Percentiles rank a stretch among this genome's conserved stretches.
phyloP scores from a whole-genome alignment of 2,113 vertebrate genomes.

The Leptocoma aspasia region DNA sequence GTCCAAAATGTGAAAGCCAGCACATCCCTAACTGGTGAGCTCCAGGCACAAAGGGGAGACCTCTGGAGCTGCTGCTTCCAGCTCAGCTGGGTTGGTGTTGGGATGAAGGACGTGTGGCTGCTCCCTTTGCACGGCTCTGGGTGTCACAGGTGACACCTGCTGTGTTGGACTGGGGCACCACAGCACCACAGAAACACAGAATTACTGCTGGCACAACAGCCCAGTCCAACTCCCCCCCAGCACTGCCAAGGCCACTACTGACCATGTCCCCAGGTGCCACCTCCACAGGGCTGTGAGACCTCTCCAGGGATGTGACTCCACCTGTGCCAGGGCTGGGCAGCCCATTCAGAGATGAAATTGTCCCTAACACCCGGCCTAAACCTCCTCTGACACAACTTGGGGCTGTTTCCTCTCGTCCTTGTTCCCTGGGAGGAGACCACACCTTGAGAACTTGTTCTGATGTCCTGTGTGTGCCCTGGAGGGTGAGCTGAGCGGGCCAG shows the following conservation, averaged over 20 bases:
- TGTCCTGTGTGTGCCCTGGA: neutral
- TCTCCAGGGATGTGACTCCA: neutral
- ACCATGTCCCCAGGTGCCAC: neutral
- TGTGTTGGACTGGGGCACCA: fast-evolving
- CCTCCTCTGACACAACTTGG: neutral
- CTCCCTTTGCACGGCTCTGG: neutral
- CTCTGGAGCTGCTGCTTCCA: neutral
- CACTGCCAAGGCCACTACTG: neutral
- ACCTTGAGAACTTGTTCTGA: fast-evolving
- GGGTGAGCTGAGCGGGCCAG: neutral
- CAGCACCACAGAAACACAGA: neutral
- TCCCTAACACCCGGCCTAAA: no score
- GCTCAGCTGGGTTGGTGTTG: fast-evolving
- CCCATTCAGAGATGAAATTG: neutral
- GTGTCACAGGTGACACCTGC: fast-evolving
- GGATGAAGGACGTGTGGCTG: neutral
- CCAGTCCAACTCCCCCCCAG: neutral
- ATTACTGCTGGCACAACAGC: fast-evolving
- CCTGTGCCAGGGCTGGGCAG: neutral
- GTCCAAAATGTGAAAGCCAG: neutral
- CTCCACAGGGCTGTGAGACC: neutral
- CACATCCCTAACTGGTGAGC: neutral
- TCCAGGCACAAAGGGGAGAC: neutral
- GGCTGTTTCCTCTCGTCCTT: neutral
- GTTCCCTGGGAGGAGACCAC: neutral